Percentiles rank a stretch among this genome's conserved stretches.
Conservation (phyloP, 2,888 invertebrate genomes). For the Rhopalosiphum nymphaeae region DNA sequence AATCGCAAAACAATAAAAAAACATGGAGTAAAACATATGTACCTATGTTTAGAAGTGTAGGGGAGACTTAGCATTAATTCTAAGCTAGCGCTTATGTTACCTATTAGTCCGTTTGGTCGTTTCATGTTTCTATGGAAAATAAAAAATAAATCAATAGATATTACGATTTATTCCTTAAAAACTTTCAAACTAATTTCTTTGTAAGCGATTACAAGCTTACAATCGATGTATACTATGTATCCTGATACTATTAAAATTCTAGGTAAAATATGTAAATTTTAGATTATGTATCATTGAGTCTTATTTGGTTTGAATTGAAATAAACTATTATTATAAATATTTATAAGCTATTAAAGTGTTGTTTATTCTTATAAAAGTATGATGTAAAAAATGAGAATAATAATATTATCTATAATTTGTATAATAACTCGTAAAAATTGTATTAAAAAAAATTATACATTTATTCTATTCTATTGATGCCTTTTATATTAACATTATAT, state of each 20-base stretch:
- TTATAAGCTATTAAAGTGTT: neutral
- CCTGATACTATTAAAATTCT: neutral
- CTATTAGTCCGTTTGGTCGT: constrained; percentile 51
- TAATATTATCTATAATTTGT: neutral
- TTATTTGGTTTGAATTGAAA: neutral
- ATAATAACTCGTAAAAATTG: neutral
- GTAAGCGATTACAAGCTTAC: neutral
- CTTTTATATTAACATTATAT: neutral
- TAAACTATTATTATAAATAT: neutral
- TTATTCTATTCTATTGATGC: neutral
- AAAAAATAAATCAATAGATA: constrained; percentile 54
- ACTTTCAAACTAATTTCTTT: constrained; percentile 13
- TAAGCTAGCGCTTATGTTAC: constrained; percentile 37
- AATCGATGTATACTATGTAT: neutral
- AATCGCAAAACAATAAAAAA: constrained; percentile 1
- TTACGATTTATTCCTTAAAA: constrained; percentile 48
- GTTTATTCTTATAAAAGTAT: neutral
- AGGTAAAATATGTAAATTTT: neutral
- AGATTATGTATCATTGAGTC: neutral
- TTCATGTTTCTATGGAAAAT: constrained; percentile 40
- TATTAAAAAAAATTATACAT: neutral
- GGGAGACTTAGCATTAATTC: neutral
- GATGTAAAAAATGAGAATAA: neutral
- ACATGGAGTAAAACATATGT: neutral
- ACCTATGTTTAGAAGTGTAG: neutral